A percentile compares a stretch with the other conserved stretches of the same genome.
These are phyloP conservation scores for Gnathochromis pfefferi DNA, from an alignment of 2,113 vertebrate species.

Conservation along the genomic window DNA sequence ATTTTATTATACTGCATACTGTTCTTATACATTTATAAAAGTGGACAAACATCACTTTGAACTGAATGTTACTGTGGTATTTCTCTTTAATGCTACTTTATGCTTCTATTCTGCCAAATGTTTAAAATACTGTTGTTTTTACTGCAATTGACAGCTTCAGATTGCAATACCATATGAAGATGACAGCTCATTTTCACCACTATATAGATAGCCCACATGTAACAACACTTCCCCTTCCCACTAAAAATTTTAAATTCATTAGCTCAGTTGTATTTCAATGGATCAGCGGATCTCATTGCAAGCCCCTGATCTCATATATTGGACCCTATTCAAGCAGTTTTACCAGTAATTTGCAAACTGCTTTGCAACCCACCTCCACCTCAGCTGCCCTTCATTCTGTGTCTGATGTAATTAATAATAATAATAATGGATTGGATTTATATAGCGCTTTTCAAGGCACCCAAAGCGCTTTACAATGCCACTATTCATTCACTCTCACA, in stretches of 20 bases:
- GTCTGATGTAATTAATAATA: neutral
- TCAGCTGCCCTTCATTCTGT: neutral
- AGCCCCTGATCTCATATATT: neutral
- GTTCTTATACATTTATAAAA: neutral
- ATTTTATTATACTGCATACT: neutral
- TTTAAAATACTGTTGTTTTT: neutral
- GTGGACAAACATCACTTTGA: neutral
- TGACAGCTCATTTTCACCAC: neutral
- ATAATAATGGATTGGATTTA: no score
- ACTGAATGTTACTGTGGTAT: neutral
- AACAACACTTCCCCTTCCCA: neutral
- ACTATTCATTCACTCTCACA: no score
- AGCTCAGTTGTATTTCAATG: neutral
- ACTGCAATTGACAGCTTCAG: neutral
- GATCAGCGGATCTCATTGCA: neutral
- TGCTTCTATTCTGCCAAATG: neutral
- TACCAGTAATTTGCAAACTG: neutral
- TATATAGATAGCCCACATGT: neutral
- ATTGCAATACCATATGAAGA: neutral
- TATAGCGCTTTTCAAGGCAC: no score
- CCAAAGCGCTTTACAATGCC: no score
- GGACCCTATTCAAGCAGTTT: neutral
- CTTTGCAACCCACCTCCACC: neutral
- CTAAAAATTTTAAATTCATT: neutral
- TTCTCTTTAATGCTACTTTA: neutral